These are phyloP conservation scores for Chlamydotis undulata DNA, from an alignment of 2,113 vertebrate species.

Conservation along the genomic window DNA sequence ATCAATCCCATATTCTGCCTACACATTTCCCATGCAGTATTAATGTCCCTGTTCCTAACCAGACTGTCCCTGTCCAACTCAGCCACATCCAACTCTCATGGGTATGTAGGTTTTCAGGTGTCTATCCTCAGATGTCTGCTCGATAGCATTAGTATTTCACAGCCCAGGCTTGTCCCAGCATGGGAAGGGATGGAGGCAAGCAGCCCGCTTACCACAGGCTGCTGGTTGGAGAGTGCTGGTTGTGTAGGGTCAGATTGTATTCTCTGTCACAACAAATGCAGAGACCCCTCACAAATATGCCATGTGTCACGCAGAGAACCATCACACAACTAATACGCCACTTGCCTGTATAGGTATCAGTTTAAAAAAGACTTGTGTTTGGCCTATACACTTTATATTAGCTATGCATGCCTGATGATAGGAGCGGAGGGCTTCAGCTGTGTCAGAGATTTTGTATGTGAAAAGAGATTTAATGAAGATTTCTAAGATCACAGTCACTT, in stretches of 20 bases:
- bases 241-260: neutral
- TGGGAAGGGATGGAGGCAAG: neutral
- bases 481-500: neutral
- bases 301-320: neutral
- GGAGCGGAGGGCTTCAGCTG: neutral
- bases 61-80: neutral
- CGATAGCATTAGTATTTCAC: neutral
- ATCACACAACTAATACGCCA: neutral
- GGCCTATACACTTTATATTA: neutral
- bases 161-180: neutral
- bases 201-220: neutral
- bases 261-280: neutral
- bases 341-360: neutral
- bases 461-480: conserved; percentile 16
- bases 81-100: neutral
- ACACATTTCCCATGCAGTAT: neutral
- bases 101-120: neutral
- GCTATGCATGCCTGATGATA: neutral
- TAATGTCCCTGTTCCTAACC: neutral
- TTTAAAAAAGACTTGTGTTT: neutral
- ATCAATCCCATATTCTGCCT: neutral
- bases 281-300: neutral
- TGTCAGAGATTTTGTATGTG: neutral
- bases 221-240: neutral
- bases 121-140: neutral